Base-by-base conservation (phyloP, 2,113 vertebrate genomes). In the Oryzias curvinotus region DNA sequence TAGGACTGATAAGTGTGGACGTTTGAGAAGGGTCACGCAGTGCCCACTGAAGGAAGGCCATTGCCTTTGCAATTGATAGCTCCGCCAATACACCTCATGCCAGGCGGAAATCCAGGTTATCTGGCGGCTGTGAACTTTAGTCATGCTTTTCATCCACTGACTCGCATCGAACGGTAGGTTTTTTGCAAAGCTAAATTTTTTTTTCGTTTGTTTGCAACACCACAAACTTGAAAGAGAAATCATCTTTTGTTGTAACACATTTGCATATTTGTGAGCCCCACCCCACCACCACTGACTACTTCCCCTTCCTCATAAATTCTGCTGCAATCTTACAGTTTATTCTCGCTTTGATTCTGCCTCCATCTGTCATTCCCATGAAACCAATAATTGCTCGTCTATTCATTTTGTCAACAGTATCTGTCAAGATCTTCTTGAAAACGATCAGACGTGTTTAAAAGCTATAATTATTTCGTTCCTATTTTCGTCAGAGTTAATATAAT, bases 321-420 rank as follows among this genome's bases (percentile, higher is more conserved):
- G 78, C 65, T 75, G 83, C 81, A 76, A 75, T 60, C 65, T 62
- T 52, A 56, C 71, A 68, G 74, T 86, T 85, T 79, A 61, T 57
- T 78, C 61, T 65, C 75, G 23, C 76, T 86, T 82, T 82, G 84
- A 87, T 82, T 86, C 76, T 66, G 69, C 77, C 48, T 80, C 81
- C 80, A 68, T 80, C 79, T 87, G 82, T 55, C 57, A 48, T 66
- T 82, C 81, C 80, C 74, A 65, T 57, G 78, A 77, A 83, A 81
- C 67, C 65, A 59, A n/a, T 71, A 80, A 84, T 83, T 81, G 82
- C 73, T 71, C 81, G 65, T 74, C 75, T 70, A 76, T 75, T 82
- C 75, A 77, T 80, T 85, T 84, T 77, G 80, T 87, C 81, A 79
- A 73, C 79, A 76, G 78, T 74, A 48, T 73, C 70, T 83, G 73